These are phyloP conservation scores for Phyllopteryx taeniolatus DNA, from an alignment of 2,113 vertebrate species.

Conservation along the genomic window DNA sequence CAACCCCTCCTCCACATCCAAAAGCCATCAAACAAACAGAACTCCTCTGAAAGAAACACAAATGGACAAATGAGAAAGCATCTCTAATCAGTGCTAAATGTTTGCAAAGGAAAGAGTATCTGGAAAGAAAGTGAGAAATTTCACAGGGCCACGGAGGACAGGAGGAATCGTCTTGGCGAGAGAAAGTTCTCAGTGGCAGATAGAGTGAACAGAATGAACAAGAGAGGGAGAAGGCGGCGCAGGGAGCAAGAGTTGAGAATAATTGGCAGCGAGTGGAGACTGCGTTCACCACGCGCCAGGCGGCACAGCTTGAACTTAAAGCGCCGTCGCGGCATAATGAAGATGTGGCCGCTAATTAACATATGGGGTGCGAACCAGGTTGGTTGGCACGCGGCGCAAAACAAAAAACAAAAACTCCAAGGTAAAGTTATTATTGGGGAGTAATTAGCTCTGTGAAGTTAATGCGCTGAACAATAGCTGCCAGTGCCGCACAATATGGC, in stretches of 20 bases:
- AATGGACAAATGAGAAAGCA: conserved; percentile 3
- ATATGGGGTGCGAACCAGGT: conserved; percentile 99
- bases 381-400: conserved; percentile 86
- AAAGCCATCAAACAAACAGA: conserved; percentile 19
- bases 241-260: conserved; percentile 82
- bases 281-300: conserved; percentile 86
- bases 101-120: neutral
- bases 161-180: conserved; percentile 33
- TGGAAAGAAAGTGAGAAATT: conserved; percentile 36
- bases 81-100: conserved; percentile 56
- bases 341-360: conserved; percentile 99
- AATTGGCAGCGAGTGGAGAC: conserved; percentile 89
- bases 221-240: conserved; percentile 57
- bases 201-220: conserved; percentile 52
- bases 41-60: conserved; percentile 38
- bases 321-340: conserved; percentile 98
- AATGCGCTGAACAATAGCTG: conserved; percentile 99
- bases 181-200: conserved; percentile 47
- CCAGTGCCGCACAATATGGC: conserved; percentile 99
- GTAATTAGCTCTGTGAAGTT: conserved; percentile 99
- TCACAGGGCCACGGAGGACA: conserved; percentile 39
- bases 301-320: conserved; percentile 99
- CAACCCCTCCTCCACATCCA: conserved; percentile 19
- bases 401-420: conserved; percentile 85
- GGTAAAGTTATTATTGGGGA: conserved; percentile 99